phyloP scores from a whole-genome alignment of 1,140 invertebrate species.

The Meloidogyne floridensis region DNA sequence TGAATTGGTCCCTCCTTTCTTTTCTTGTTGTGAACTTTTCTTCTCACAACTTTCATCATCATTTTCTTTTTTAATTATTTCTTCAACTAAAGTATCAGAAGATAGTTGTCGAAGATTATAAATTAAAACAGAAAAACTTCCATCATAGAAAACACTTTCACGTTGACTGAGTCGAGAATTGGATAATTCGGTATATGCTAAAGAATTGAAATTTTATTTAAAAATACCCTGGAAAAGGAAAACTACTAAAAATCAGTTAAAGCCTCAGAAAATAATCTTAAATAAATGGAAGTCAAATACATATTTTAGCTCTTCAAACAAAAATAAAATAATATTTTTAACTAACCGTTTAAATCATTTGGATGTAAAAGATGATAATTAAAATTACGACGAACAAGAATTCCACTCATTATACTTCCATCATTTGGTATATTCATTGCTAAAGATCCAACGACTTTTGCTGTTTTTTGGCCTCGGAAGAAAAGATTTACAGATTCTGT shows the following conservation, averaged over 20 bases:
- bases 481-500: conserved; percentile 88
- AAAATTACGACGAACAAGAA: conserved; percentile 95
- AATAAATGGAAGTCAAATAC: no score
- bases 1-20: not conserved
- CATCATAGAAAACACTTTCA: conserved; percentile 83
- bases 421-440: conserved; percentile 45
- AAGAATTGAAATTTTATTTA: not conserved
- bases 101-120: conserved; percentile 82
- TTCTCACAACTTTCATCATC: conserved; percentile 28
- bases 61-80: not conserved
- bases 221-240: not conserved
- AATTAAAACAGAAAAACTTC: conserved; percentile 77
- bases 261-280: no score
- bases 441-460: conserved; percentile 75
- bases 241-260: no score
- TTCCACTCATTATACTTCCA: conserved; percentile 70
- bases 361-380: conserved; percentile 93
- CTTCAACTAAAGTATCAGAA: conserved; percentile 70
- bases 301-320: not conserved
- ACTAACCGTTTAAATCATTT: conserved; percentile 74
- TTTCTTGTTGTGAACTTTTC: not conserved
- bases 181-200: conserved; percentile 91
- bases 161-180: conserved; percentile 88
- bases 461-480: conserved; percentile 94
- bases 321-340: conserved; percentile 7